These are phyloP conservation scores for Coregonus sp. DNA, from an alignment of 2,797 vertebrate species.

Conservation along the genomic window DNA sequence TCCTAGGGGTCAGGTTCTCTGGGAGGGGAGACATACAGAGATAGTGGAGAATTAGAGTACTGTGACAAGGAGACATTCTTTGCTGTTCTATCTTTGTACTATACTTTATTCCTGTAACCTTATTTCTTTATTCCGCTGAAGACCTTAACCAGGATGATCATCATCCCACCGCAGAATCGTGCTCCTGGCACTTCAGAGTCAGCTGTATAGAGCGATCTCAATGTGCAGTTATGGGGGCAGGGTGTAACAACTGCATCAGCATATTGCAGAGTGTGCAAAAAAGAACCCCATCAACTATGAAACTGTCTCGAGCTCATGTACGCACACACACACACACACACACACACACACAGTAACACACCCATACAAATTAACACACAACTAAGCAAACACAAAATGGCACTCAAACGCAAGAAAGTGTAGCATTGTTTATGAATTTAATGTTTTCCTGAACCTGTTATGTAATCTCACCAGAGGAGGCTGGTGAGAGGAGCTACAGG, in stretches of 20 bases:
- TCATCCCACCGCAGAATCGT: not conserved
- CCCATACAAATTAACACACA: not conserved
- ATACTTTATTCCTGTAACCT: not conserved
- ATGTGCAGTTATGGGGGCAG: slow-evolving; percentile 40
- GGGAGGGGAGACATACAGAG: no score
- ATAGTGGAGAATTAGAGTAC: no score
- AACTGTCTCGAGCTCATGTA: slow-evolving; percentile 40
- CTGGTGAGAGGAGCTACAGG: not conserved
- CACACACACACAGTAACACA: not conserved
- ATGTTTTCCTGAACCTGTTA: slow-evolving; percentile 31
- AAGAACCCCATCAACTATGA: slow-evolving; percentile 49
- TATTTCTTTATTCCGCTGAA: not conserved
- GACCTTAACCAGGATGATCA: not conserved
- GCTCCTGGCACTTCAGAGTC: slow-evolving; percentile 52
- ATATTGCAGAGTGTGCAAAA: slow-evolving; percentile 49
- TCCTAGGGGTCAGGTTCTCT: no score
- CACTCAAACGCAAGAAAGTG: slow-evolving; percentile 36
- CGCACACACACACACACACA: not conserved
- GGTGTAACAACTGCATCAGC: slow-evolving; percentile 48
- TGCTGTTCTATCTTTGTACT: not conserved
- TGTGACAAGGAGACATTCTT: not conserved
- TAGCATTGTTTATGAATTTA: slow-evolving; percentile 37
- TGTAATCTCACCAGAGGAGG: slow-evolving; percentile 20
- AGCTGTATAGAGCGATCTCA: slow-evolving; percentile 55
- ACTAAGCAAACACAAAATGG: slow-evolving; percentile 17